Evolutionary conservation across 2,113 vertebrate genomes (phyloP).

Genomic region (Tapirus terrestris): DNA sequence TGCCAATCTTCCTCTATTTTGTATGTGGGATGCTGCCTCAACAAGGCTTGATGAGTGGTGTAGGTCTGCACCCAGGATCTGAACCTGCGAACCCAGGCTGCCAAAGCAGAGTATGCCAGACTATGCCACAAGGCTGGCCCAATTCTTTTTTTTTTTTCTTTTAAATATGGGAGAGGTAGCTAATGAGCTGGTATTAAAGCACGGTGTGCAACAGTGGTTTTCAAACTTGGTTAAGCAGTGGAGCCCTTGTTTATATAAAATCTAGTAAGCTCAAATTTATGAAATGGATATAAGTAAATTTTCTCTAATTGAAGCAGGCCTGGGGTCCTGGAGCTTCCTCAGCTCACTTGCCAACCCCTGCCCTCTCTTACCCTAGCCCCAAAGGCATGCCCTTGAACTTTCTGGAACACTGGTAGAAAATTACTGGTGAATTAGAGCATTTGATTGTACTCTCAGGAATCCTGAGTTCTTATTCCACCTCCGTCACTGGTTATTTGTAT

Average conservation of each 20-base stretch:
- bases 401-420: background rate
- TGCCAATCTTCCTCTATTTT: too few relatives aligned
- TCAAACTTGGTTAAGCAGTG: background rate
- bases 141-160: background rate
- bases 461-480: background rate
- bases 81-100: too few relatives aligned
- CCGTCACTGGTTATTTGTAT: constrained; percentile 4
- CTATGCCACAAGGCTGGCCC: too few relatives aligned
- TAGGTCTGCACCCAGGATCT: too few relatives aligned
- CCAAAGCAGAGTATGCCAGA: too few relatives aligned
- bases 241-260: background rate
- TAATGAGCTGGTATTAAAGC: constrained; percentile 3
- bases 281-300: constrained; percentile 23
- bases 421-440: background rate
- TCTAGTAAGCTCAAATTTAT: constrained; percentile 1
- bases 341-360: background rate
- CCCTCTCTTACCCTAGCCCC: background rate
- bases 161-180: background rate
- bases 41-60: too few relatives aligned
- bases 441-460: background rate
- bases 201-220: background rate
- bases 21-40: too few relatives aligned
- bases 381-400: background rate
- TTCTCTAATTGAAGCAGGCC: background rate
- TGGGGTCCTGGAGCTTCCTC: background rate